A percentile compares a stretch with the other conserved stretches of the same genome.
Evolutionary conservation across 2,113 vertebrate genomes (phyloP).

Genomic region (Aptenodytes forsteri): DNA sequence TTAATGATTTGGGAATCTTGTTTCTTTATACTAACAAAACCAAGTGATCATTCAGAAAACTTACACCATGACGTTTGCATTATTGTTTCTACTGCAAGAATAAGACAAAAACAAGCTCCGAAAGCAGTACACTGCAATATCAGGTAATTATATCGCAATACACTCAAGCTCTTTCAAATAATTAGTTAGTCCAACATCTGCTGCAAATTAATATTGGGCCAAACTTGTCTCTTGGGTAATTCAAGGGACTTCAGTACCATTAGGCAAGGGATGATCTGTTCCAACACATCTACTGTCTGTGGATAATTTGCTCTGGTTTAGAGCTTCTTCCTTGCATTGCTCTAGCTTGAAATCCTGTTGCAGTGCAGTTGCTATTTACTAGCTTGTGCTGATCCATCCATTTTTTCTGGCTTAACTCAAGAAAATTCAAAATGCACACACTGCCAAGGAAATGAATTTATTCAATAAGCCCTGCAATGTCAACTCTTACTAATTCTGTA

Average conservation of each 20-base stretch:
- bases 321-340: not conserved
- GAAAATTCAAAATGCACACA: constrained; percentile 29
- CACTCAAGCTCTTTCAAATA: not conserved
- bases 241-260: not conserved
- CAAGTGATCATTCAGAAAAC: not conserved
- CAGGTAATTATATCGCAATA: not conserved
- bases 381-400: constrained; percentile 29
- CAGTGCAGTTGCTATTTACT: not conserved
- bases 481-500: constrained; percentile 31
- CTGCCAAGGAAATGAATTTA: constrained; percentile 45
- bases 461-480: constrained; percentile 16
- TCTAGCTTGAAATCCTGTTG: constrained; percentile 1
- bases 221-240: not conserved
- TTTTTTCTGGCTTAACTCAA: constrained; percentile 32
- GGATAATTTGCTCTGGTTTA: not conserved
- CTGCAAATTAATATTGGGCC: constrained; percentile 14
- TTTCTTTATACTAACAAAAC: not conserved
- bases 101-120: not conserved
- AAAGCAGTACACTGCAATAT: not conserved
- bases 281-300: not conserved
- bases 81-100: not conserved
- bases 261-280: not conserved
- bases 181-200: constrained; percentile 34
- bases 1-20: not conserved
- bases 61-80: not conserved